Evolutionary conservation across 2,797 vertebrate genomes (phyloP), one percentile per base, ranked within the genome.

Genomic region (Gambusia yucatana): DNA sequence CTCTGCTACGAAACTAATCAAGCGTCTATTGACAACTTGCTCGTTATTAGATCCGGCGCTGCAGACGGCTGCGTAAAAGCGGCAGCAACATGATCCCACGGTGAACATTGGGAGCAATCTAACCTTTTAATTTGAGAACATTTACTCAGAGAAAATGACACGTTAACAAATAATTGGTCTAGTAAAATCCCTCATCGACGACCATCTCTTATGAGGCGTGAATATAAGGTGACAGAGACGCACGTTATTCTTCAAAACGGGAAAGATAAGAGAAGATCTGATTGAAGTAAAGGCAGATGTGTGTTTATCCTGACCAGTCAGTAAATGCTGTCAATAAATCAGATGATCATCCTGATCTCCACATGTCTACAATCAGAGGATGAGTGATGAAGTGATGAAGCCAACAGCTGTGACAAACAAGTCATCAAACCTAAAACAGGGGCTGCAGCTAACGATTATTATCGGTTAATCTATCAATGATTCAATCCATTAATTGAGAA

Each of bases 1-100:
- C 79, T 72, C 71, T 44, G 70, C 55, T 44, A 65, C 67, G 70
- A 70, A 70, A 79, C 74, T 4, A 81, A 72, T 75, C 36, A 76
- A 50, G 44, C 25, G 9, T 61, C 44, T 39, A 28, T 47, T 77
- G 14, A n/a, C 48, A 70, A 41, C 8, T 25, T 48, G 36, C 57
- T 78, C 7, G 3, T 11, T 28, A 39, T 67, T 69, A 65, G 61
- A 39, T 1, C 17, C 61, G 20, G 61, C 16, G 3, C 63, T n/a
- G 22, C 11, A n/a, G 14, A 44, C 41, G n/a, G 10, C 11, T 44
- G 67, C 16, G 25, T 43, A 69, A 6, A 69, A 69, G n/a, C 6
- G 16, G 43, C 67, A 14, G 25, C 44, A 28, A 6, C 41, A 0
- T n/a, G 14, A 46, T 28, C 13, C 41, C 25, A 71, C 43, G 6